phyloP scores from a whole-genome alignment of 2,888 invertebrate genomes.

The Linyphia triangularis region DNA sequence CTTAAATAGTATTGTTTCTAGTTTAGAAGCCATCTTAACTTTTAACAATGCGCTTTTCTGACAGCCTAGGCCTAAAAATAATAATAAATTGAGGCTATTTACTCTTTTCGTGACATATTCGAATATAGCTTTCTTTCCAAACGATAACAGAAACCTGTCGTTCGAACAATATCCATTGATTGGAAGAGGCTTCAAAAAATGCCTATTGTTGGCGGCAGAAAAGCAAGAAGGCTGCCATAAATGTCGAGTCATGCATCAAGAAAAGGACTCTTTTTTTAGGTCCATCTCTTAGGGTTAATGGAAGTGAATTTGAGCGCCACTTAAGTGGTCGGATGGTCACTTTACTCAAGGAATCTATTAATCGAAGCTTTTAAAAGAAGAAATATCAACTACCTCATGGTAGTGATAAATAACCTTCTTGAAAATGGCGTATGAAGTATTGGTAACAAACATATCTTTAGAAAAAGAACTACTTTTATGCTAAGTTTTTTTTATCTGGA shows the following conservation, averaged over 20 bases:
- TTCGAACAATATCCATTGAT: too few species aligned
- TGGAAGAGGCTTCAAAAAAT: not conserved
- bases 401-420: not conserved
- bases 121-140: not conserved
- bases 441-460: too few species aligned
- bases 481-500: too few species aligned
- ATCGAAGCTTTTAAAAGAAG: slow-evolving; percentile 3
- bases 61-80: too few species aligned
- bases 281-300: not conserved
- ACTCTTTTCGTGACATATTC: not conserved
- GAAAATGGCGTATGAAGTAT: not conserved
- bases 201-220: not conserved
- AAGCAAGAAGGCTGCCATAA: not conserved
- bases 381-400: not conserved
- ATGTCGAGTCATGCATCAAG: not conserved
- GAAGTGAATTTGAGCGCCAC: not conserved
- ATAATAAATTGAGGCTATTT: too few species aligned
- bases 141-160: not conserved
- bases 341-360: not conserved
- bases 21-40: too few species aligned
- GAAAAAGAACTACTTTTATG: too few species aligned
- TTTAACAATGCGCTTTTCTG: too few species aligned
- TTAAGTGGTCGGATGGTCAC: not conserved
- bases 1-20: too few species aligned
- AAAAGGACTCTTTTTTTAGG: not conserved